phyloP scores from a whole-genome alignment of 2,113 vertebrate species.

The Paedocypris sp. region DNA sequence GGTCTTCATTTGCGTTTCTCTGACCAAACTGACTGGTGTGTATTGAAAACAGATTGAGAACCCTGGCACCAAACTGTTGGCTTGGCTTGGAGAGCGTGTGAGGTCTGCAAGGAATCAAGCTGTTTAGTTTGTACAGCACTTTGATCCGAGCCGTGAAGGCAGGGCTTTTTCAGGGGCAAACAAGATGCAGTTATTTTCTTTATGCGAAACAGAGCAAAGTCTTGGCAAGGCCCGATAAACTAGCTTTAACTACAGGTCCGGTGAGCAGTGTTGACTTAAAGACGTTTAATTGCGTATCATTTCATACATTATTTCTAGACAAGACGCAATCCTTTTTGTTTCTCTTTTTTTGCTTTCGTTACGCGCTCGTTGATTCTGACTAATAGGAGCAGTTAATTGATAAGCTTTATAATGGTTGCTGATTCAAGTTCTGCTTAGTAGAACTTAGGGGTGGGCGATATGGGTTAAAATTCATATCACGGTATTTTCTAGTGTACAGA shows the following conservation, averaged over 20 bases:
- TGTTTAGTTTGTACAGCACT: conserved; percentile 25
- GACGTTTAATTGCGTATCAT: too few relatives aligned
- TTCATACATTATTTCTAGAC: too few relatives aligned
- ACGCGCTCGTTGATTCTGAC: too few relatives aligned
- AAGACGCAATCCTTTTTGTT: too few relatives aligned
- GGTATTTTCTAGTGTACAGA: too few relatives aligned
- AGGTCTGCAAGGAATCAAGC: conserved; percentile 40
- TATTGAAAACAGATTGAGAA: conserved; percentile 40
- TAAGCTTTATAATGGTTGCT: too few relatives aligned
- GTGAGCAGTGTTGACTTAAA: too few relatives aligned
- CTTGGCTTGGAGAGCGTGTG: conserved; percentile 39
- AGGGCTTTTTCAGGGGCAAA: conserved; percentile 35
- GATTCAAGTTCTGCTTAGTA: too few relatives aligned
- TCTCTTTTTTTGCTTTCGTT: too few relatives aligned
- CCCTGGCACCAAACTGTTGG: conserved; percentile 42
- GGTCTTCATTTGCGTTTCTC: conserved; percentile 47
- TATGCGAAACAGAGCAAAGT: conserved; percentile 20
- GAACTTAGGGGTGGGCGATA: too few relatives aligned
- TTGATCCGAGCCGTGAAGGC: conserved; percentile 36
- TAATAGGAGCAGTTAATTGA: too few relatives aligned
- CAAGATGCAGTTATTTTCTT: conserved; percentile 35
- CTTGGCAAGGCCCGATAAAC: conserved; percentile 6
- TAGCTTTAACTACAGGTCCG: neutral
- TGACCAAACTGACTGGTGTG: conserved; percentile 50
- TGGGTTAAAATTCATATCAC: too few relatives aligned